These are phyloP conservation scores for Drosophila albomicans DNA, from an alignment of 1,140 invertebrate species.

Conservation along the genomic window DNA sequence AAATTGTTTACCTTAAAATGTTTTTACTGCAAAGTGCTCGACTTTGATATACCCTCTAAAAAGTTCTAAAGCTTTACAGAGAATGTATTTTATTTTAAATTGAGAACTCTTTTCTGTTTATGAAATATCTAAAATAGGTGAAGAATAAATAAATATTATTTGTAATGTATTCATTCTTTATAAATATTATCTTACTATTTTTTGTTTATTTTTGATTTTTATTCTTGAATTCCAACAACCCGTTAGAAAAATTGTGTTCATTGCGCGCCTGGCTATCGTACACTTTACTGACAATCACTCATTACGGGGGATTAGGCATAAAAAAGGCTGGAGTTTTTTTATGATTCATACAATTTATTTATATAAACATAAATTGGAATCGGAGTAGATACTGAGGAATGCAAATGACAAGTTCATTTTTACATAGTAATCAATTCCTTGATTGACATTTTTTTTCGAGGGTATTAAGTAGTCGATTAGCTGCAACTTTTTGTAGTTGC, in stretches of 20 bases:
- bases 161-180: too few species aligned
- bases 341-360: slow-evolving; percentile 18
- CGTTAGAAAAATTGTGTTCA: background rate
- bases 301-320: slow-evolving; percentile 9
- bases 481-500: too few species aligned
- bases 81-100: too few species aligned
- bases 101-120: too few species aligned
- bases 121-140: too few species aligned
- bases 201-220: too few species aligned
- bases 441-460: background rate
- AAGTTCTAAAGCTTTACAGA: too few species aligned
- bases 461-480: background rate
- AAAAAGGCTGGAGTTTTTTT: background rate
- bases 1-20: background rate
- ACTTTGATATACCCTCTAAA: background rate
- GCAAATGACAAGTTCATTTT: background rate
- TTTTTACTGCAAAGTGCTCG: background rate
- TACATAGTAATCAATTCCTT: too few species aligned
- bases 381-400: background rate
- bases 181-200: too few species aligned
- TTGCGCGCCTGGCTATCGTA: too few species aligned
- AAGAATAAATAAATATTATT: too few species aligned
- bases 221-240: background rate
- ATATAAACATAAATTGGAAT: slow-evolving; percentile 10
- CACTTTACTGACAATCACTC: slow-evolving; percentile 7